Evolutionary conservation across 2,888 invertebrate species (phyloP).

Genomic region (Volucella inflata): DNA sequence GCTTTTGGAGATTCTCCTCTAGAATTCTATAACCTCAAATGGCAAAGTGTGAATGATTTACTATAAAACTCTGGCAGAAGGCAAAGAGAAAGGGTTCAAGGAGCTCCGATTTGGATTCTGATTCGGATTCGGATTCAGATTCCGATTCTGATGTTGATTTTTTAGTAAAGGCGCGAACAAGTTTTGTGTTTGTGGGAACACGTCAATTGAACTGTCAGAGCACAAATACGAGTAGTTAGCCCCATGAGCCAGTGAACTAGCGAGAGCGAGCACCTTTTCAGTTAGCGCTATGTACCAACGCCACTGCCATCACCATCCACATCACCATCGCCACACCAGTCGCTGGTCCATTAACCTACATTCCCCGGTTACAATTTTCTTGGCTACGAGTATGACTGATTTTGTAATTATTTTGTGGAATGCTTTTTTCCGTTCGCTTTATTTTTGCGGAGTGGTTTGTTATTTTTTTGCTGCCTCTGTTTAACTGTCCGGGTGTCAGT

Average conservation of each 20-base stretch:
- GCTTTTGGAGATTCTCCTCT: slow-evolving; percentile 18
- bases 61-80: slow-evolving; percentile 3
- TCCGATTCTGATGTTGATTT: no score
- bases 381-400: slow-evolving; percentile 52
- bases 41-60: neutral
- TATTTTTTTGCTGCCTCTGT: slow-evolving; percentile 28
- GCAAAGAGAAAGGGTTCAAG: slow-evolving; percentile 63
- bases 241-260: neutral
- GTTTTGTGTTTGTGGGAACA: slow-evolving; percentile 46
- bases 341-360: slow-evolving; percentile 71
- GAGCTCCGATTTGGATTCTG: neutral
- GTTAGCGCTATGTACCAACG: neutral
- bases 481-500: slow-evolving; percentile 53
- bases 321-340: slow-evolving; percentile 33
- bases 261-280: slow-evolving; percentile 27
- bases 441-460: no score
- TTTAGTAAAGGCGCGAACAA: slow-evolving; percentile 41
- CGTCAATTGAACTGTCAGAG: slow-evolving; percentile 53
- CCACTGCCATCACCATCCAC: slow-evolving; percentile 22
- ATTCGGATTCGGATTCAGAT: no score
- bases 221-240: neutral
- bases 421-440: slow-evolving; percentile 39
- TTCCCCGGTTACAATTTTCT: slow-evolving; percentile 57
- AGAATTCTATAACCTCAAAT: slow-evolving; percentile 7
- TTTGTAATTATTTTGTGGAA: slow-evolving; percentile 66